Evolutionary conservation across 2,113 vertebrate species (phyloP).

Genomic region (Bubo bubo): DNA sequence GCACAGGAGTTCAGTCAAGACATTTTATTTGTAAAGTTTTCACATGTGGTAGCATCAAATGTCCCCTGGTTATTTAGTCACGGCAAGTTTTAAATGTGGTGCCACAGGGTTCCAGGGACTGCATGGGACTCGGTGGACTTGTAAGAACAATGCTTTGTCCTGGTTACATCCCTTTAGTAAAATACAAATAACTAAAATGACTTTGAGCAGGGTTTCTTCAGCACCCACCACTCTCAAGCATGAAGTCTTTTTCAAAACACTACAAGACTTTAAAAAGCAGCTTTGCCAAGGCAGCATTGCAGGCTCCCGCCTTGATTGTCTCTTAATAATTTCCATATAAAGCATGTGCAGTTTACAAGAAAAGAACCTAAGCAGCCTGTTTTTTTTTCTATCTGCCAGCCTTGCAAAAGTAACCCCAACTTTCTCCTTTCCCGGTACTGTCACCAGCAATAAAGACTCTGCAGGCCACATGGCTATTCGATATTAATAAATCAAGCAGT

Average conservation of each 20-base stretch:
- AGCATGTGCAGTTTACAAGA: conserved; percentile 7
- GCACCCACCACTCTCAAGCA: fast-evolving
- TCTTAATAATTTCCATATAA: conserved; percentile 50
- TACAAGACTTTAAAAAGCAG: not conserved
- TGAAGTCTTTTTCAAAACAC: not conserved
- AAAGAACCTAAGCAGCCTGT: conserved; percentile 10
- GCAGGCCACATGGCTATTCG: conserved; percentile 53
- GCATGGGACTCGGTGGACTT: not conserved
- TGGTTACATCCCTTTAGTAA: not conserved
- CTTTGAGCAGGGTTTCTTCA: not conserved
- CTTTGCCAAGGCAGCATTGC: not conserved
- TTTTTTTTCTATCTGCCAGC: not conserved
- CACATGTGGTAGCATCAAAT: not conserved
- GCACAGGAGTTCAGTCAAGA: not conserved
- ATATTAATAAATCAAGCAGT: conserved; percentile 46
- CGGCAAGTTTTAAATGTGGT: not conserved
- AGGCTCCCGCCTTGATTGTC: not conserved
- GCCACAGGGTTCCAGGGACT: not conserved
- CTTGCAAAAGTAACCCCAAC: conserved; percentile 29
- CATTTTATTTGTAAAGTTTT: not conserved
- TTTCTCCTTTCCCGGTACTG: conserved; percentile 51
- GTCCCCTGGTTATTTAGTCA: not conserved
- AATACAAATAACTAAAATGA: not conserved
- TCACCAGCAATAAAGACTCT: conserved; percentile 53
- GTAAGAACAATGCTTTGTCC: not conserved